Base-by-base conservation (phyloP, 2,113 vertebrate genomes). In the Crotalus viridis region DNA sequence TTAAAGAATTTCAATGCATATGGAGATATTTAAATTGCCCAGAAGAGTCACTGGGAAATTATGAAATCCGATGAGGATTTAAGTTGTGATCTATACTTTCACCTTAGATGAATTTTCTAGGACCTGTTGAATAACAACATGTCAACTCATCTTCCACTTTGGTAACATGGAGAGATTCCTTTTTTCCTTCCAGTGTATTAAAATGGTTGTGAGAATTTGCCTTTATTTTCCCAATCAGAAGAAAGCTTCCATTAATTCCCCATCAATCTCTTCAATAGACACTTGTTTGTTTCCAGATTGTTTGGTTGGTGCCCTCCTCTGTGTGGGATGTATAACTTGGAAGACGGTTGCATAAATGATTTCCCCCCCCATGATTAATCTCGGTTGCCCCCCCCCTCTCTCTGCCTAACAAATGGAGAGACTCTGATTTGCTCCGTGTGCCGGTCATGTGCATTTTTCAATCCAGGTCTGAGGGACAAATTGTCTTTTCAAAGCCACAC, bases 401-500 rank as follows among this genome's bases (percentile, higher is more conserved):
- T 91, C 95, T 95, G 48, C 61, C 43, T 86, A 61, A 94, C 92
- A 96, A 86, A 94, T 94, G 97, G 93, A 94, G 94, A 96, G 94
- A 74, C 89, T 90, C 55, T 81, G 94, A 96, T 94, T 95, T 89
- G 81, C 81, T 48, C 85, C 94, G 55, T 87, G 81, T 5, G 10
- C 74, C 0, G 74, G 74, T 52, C 92, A 61, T 90, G 88, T 64
- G 93, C 39, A 33, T 90, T 96, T 96, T 94, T 90, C 33, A 28
- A 2, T 85, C 91, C 6, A 74, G 93, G 95, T 96, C 94, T 59
- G 56, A 96, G 74, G 94, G 94, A 97, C 91, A 96, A 97, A 96
- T 88, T 93, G 93, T 95, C 91, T 94, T 90, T 96, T 94, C 90
- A 94, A 95, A 95, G 91, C 57, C 94, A 91, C 93, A 89, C 64